These are phyloP conservation scores for Lycocorax pyrrhopterus DNA, from an alignment of 2,113 vertebrate genomes.

Conservation along the genomic window DNA sequence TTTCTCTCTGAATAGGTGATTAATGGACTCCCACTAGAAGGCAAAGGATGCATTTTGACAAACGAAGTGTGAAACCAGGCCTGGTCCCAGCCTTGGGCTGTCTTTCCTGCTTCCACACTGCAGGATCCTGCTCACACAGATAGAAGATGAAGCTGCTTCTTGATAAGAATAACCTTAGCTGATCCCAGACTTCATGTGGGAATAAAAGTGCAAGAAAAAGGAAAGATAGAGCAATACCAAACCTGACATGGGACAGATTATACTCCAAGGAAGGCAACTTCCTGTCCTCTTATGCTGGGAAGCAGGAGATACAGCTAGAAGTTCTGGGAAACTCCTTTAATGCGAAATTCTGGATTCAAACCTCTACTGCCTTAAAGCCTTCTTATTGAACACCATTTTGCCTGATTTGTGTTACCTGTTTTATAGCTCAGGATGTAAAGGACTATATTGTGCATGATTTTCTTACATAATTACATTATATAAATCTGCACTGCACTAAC, in stretches of 20 bases:
- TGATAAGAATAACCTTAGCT: background rate
- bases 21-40: background rate
- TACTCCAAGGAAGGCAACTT: background rate
- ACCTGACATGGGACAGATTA: background rate
- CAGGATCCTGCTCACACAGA: background rate
- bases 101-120: background rate
- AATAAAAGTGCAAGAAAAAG: background rate
- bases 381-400: background rate
- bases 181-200: background rate
- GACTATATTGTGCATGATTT: background rate
- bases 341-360: background rate
- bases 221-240: background rate
- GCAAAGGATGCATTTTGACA: background rate
- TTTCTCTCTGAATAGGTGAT: background rate
- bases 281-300: background rate
- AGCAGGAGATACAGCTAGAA: background rate
- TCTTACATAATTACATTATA: background rate
- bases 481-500: background rate
- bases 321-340: background rate
- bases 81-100: background rate
- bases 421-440: background rate
- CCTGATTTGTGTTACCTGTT: background rate
- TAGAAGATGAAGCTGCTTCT: background rate
- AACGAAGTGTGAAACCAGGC: background rate
- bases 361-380: background rate